These are phyloP conservation scores for Hyperoplus immaculatus DNA, from an alignment of 2,797 vertebrate species.

Conservation along the genomic window DNA sequence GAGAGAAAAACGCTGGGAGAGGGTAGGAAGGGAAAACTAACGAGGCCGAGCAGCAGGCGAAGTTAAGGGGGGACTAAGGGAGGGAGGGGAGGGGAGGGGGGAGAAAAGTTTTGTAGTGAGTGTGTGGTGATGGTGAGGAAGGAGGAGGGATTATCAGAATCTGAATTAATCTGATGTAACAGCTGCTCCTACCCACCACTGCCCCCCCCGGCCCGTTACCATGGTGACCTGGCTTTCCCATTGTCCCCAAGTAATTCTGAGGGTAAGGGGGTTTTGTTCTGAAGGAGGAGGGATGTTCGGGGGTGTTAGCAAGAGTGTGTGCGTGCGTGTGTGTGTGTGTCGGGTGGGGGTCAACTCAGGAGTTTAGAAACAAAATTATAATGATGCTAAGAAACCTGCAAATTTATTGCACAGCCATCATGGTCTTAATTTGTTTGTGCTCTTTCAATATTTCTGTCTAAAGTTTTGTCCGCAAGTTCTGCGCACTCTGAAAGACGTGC, in stretches of 20 bases:
- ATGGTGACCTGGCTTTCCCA: slow-evolving; percentile 90
- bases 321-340: slow-evolving; percentile 63
- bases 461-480: slow-evolving; percentile 36
- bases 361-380: slow-evolving; percentile 70
- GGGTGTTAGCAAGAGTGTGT: slow-evolving; percentile 75
- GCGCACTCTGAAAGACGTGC: slow-evolving; percentile 39
- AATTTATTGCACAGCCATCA: slow-evolving; percentile 14
- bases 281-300: slow-evolving; percentile 76
- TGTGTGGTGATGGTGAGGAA: slow-evolving; percentile 78
- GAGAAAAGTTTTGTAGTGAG: slow-evolving; percentile 80
- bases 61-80: slow-evolving; percentile 51
- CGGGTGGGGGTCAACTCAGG: slow-evolving; percentile 69
- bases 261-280: slow-evolving; percentile 87
- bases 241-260: slow-evolving; percentile 90
- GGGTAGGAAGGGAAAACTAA: slow-evolving; percentile 67
- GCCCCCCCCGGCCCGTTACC: slow-evolving; percentile 90
- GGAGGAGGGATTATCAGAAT: slow-evolving; percentile 91
- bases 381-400: slow-evolving; percentile 32
- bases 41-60: slow-evolving; percentile 70
- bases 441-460: not conserved
- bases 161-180: slow-evolving; percentile 97
- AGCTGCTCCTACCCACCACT: slow-evolving; percentile 93
- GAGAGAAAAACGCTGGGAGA: slow-evolving; percentile 54
- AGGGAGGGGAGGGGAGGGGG: slow-evolving; percentile 5
- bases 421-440: not conserved